These are phyloP conservation scores for Formicarius rufipectus DNA, from an alignment of 2,113 vertebrate genomes.

Conservation along the genomic window DNA sequence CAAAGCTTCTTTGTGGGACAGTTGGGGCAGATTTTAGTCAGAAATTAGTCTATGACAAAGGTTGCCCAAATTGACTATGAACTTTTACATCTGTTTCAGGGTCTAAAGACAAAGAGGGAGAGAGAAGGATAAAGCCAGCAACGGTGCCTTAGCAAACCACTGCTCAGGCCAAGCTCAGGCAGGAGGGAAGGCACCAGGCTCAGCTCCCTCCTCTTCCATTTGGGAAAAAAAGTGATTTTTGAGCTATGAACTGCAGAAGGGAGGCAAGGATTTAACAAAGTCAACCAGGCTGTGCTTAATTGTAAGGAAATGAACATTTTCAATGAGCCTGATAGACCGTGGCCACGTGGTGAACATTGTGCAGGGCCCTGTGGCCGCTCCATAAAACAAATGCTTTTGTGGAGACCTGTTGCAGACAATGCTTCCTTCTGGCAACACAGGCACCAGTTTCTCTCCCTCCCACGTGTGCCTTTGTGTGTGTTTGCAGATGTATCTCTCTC, in stretches of 20 bases:
- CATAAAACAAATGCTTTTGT: neutral
- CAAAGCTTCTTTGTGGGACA: neutral
- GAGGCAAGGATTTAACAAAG: neutral
- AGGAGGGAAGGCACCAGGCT: neutral
- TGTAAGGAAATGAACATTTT: neutral
- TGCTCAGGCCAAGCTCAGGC: neutral
- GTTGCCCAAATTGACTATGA: neutral
- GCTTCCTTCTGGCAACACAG: neutral
- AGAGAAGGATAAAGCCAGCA: neutral
- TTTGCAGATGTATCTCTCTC: conserved; percentile 8
- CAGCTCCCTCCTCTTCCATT: neutral
- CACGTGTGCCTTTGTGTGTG: neutral
- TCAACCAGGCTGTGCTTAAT: neutral
- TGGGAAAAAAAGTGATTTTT: neutral
- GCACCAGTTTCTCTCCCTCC: neutral
- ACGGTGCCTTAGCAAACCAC: neutral
- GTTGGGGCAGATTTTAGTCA: neutral
- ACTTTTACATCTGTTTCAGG: neutral
- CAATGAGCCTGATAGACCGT: neutral
- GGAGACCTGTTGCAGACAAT: conserved; percentile 4
- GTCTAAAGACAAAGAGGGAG: neutral
- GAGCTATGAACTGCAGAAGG: neutral
- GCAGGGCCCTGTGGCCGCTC: neutral
- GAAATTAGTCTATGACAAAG: neutral
- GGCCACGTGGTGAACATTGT: neutral